phyloP scores from a whole-genome alignment of 2,888 invertebrate genomes.

The Tubulanus polymorphus region DNA sequence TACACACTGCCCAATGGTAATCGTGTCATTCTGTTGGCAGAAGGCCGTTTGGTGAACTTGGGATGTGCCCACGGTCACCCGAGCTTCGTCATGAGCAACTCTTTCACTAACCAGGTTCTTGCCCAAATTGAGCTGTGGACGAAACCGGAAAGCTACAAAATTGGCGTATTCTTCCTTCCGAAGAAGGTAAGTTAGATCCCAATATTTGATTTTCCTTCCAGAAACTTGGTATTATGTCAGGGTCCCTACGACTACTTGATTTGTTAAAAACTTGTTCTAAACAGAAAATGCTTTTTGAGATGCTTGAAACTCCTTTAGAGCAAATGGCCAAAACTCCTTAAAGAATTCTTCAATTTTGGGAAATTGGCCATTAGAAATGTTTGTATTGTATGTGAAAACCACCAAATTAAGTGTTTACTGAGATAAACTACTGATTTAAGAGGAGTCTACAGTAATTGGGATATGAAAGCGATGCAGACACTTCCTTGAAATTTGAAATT shows the following conservation, averaged over 20 bases:
- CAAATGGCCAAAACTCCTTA: conserved; percentile 1
- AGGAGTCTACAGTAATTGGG: no score
- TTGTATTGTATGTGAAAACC: no score
- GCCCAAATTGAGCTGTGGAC: conserved; percentile 99
- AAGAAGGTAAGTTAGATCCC: conserved; percentile 64
- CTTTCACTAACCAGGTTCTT: conserved; percentile 97
- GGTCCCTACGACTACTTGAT: no score
- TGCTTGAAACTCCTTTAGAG: neutral
- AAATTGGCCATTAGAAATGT: no score
- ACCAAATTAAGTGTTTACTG: no score
- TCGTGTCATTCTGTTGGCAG: conserved; percentile 89
- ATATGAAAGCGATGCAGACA: no score
- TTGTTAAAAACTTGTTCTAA: no score
- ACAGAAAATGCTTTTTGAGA: no score
- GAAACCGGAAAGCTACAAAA: conserved; percentile 72
- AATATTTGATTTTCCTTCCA: neutral
- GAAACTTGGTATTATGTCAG: no score
- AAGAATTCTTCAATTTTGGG: conserved; percentile 1
- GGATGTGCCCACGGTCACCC: conserved; percentile 99
- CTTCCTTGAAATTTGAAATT: no score
- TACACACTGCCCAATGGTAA: conserved; percentile 84
- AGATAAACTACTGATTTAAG: no score
- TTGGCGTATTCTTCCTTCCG: conserved; percentile 91
- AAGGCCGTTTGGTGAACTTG: conserved; percentile 94
- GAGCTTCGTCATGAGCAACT: conserved; percentile 99